Conservation (phyloP, 2,888 invertebrate species). For the Nemurella pictetii region DNA sequence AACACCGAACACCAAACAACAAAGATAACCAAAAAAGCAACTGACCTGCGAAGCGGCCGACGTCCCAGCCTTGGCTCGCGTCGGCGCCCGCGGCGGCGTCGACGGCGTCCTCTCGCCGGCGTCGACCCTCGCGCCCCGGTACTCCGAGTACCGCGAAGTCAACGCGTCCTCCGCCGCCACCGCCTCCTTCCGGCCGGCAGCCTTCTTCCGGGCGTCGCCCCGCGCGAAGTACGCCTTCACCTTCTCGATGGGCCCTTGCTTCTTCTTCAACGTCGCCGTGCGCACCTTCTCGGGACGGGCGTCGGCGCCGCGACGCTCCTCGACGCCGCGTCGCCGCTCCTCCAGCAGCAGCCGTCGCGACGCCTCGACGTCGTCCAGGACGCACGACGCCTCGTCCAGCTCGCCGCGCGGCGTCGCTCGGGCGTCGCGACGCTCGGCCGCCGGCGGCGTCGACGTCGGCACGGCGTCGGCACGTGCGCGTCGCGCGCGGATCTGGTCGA, state of each 20-base stretch:
- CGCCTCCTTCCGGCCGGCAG: constrained; percentile 45
- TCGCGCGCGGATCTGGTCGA: constrained; percentile 15
- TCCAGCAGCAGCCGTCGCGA: constrained; percentile 1
- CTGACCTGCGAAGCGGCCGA: not conserved
- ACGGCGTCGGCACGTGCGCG: constrained; percentile 30
- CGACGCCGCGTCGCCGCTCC: constrained; percentile 8
- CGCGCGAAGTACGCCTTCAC: constrained; percentile 76
- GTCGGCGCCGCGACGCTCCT: constrained; percentile 24
- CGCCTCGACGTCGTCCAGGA: constrained; percentile 13
- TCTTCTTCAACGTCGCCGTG: constrained; percentile 55
- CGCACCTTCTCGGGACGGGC: constrained; percentile 27
- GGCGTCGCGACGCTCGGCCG: not conserved
- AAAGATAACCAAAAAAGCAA: not conserved
- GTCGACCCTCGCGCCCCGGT: constrained; percentile 55
- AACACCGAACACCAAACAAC: not conserved
- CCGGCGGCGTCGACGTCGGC: constrained; percentile 38
- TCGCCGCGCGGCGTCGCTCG: constrained; percentile 14
- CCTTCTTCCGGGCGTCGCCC: constrained; percentile 65
- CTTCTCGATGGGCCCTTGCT: constrained; percentile 72
- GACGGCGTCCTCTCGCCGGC: constrained; percentile 48
- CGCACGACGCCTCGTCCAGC: not conserved
- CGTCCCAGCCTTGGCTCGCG: not conserved
- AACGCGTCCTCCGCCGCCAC: constrained; percentile 53
- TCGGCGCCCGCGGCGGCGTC: constrained; percentile 7
- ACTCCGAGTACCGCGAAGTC: constrained; percentile 62